Evolutionary conservation across 1,140 invertebrate species (phyloP).

Genomic region (Lasioglossum albipes): DNA sequence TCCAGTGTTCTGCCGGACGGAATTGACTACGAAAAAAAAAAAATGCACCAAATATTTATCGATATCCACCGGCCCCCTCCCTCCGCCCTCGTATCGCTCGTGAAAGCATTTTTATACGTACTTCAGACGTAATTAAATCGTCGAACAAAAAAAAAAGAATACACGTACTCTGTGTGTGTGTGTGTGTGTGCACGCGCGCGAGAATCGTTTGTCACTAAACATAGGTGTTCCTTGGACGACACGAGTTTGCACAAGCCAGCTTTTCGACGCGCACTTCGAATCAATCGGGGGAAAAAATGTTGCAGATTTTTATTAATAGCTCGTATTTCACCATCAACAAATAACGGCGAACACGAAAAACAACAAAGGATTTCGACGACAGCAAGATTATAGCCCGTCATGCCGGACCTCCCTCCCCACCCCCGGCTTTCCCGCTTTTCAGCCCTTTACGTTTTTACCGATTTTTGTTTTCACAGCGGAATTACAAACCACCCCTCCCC

Average conservation of each 20-base stretch:
- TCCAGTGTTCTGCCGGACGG: constrained; percentile 19
- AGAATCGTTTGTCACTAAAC: too few species aligned
- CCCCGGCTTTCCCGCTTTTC: not conserved
- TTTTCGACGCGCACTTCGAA: not conserved
- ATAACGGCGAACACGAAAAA: constrained; percentile 22
- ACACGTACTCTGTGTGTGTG: not conserved
- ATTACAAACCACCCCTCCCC: not conserved
- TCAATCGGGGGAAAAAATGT: constrained; percentile 18
- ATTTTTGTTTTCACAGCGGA: constrained; percentile 13
- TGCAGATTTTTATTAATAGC: constrained; percentile 40
- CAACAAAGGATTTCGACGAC: constrained; percentile 34
- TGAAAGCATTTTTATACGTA: not conserved
- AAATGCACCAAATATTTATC: constrained; percentile 23
- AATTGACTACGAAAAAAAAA: constrained; percentile 9
- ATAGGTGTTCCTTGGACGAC: constrained; percentile 2
- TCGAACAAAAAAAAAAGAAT: not conserved
- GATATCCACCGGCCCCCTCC: not conserved
- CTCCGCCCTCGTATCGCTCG: not conserved
- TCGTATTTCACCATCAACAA: constrained; percentile 21
- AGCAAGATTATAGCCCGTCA: constrained; percentile 28
- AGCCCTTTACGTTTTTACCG: constrained; percentile 3
- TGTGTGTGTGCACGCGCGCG: not conserved
- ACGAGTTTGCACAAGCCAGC: constrained; percentile 9
- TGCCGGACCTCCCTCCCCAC: too few species aligned
- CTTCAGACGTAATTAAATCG: not conserved